Base-by-base conservation (phyloP, 2,888 invertebrate genomes). In the Arctia plantaginis region DNA sequence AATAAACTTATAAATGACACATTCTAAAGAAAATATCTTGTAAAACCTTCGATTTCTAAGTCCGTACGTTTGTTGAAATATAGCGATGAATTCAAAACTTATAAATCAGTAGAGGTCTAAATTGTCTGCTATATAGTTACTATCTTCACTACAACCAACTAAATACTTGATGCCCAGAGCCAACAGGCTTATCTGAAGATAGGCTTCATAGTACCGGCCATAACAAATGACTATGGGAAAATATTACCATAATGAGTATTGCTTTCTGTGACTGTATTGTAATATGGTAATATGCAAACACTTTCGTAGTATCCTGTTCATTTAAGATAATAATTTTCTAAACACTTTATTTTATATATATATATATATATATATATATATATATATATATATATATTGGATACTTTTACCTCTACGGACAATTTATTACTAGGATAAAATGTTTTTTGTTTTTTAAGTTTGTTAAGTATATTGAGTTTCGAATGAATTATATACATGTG, bases 1-100 rank as follows among this genome's bases (percentile, higher is more conserved):
- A 76, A 69, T 35, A 66, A 73, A 74, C 59, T 62, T 47, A 68
- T 30, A 59, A 65, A 68, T 66, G 66, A 70, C 66, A 78, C 76
- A 77, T 72, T 74, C 39, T 73, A 76, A 73, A 72, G 62, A 76
- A 73, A 72, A 80, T 23, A 76, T 77, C 66, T 77, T 76, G 30
- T n/a, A 71, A 68, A 79, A 71, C 66, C 62, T 80, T 73, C 70
- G 73, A 74, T 70, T 72, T 77, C 73, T 67, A 44, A 41, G 35
- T 20, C 23, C 67, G 39, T 68, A 39, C 39, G 41, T 51, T 35
- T 78, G 69, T 72, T 51, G 51, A 72, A 78, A 77, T 80, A 15
- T 62, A 30, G 8, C 7, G n/a, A 62, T 62, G 30, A 62, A 30
- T 18, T 30, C n/a, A 12, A 27, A n/a, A 55, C 12, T 12, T 12